Evolutionary conservation across 1,140 invertebrate genomes (phyloP), one percentile per base, ranked within the genome.

Genomic region (Psix sp.): DNA sequence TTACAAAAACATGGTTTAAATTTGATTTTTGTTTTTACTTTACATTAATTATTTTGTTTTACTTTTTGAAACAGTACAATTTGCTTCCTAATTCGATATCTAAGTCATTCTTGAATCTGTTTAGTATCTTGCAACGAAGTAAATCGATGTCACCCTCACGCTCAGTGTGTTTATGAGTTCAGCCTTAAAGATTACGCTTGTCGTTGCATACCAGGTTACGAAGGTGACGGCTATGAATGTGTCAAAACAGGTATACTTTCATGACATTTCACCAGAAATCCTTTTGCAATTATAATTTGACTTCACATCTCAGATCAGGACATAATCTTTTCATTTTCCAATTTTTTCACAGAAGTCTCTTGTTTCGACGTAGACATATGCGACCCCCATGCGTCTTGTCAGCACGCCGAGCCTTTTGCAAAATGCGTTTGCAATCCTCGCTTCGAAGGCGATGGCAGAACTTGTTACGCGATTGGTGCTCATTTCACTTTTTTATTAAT

Each of bases 371-470:
- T 91, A 80, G 88, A 94, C 77, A 90, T 92, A 76, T 95, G 96
- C 87, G 89, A 94, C 78, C 77, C 86, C 0, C 90, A 96, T 80
- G 94, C 95, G 11, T 88, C 87, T 16, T 97, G 95, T 82, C 82
- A 89, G 5, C 91, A 90, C 49, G 90, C 92, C 49, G 91, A 92
- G 5, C 79, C 88, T 6, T 71, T 89, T 9, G 90, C 90, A 43
- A 90, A 90, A 38, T 98, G 96, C 83, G 88, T 93, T 11, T 97
- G 96, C 82, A 91, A 92, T 59, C 79, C 89, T 10, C 95, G 95
- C 49, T 97, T 91, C 82, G 88, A 90, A 42, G 95, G 95, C 40
- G 93, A 96, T 81, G 95, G 95, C 33, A 90, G 89, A 42, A 85
- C 86, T 0, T 96, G 94, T 81, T 86, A 86, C 62, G 82, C 89